Base-by-base conservation (phyloP, 23 tunicate species). In the Oikopleura dioica region DNA sequence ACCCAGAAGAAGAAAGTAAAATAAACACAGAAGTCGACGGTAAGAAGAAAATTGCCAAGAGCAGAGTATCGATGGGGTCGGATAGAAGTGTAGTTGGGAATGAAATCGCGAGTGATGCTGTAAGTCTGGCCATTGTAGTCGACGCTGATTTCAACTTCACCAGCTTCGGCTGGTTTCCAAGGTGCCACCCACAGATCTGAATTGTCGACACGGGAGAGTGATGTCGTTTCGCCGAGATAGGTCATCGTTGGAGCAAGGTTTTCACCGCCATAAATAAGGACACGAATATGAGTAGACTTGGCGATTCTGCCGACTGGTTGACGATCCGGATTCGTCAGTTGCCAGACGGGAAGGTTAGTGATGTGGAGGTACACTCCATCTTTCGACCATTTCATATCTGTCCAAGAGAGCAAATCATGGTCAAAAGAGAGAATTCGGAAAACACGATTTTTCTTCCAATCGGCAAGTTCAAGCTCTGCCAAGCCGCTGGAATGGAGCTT, bases 391-490 rank as follows among this genome's bases (percentile, higher is more conserved):
- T 50, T 75, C 4, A 78, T 75, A 76, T 91, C 97, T 37, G 77
- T 38, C 69, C 82, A 91, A 0, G 87, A 83, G 1, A 85, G 31
- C 51, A 91, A 30, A 59, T 91, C 97, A 76, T 91, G 97, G 69
- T 91, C 97, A n/a, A 91, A 68, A 23, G 92, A 80, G 0, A 85
- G 35, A 51, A 91, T 72, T 24, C 97, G 86, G 76, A 50, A 91
- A 5, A 5, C 37, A 38, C 97, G 67, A 36, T 85, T 80, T 29
- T 38, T 30, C 78, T 44, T 85, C 97, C 97, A 91, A 36, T 91
- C 97, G 37, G 38, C 81, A 30, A 91, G 35, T 76, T 91, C 97
- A 23, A 83, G 76, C 69, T 91, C 97, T 35, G 80, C 37, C 75
- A 91, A 85, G 12, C 94, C 97, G 82, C 34, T 78, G 76, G 76